Base-by-base conservation (phyloP, 2,797 vertebrate species). In the Fundulus diaphanus region DNA sequence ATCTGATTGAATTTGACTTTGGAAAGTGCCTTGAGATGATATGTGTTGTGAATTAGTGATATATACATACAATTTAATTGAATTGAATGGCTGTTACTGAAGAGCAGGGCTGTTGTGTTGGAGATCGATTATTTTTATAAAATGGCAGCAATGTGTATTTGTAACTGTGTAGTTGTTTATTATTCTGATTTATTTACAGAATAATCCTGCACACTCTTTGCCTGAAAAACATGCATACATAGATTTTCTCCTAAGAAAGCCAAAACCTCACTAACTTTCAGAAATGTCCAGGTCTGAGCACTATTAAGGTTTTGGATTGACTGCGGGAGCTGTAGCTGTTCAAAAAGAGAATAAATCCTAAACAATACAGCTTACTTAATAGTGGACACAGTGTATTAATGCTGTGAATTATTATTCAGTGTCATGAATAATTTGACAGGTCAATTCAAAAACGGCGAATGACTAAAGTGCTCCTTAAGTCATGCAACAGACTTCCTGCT, bases 401-500 rank as follows among this genome's bases (percentile, higher is more conserved):
- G 31, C 18, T 59, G 15, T 33, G 56, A 59, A 20, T 33, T 57
- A 27, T 16, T 59, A 31, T 59, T 33, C 35, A 5, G 2, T 35
- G 57, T 63, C 1, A 0, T 63, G 59, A 18, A 37, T 35, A 31
- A 6, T 9, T 20, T 37, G 20, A 63, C 22, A 63, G 33, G 8
- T 63, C 4, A 33, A 37, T 24, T 63, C 33, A 37, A 63, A 63
- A 33, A 35, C 31, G 16, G 31, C 20, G 59, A 63, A 31, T 63
- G 8, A 63, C 59, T 29, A 63, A 20, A 37, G 8, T 35, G 20
- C 63, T 77, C 68, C 72, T 68, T 68, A 27, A 56, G 71, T 40
- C 67, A n/a, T n/a, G n/a, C n/a, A n/a, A n/a, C n/a, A n/a, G n/a
- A 37, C 20, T n/a, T 79, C 77, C 68, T 80, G 61, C 37, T 65